Base-by-base conservation (phyloP, 2,113 vertebrate species). In the Odocoileus virginianus region DNA sequence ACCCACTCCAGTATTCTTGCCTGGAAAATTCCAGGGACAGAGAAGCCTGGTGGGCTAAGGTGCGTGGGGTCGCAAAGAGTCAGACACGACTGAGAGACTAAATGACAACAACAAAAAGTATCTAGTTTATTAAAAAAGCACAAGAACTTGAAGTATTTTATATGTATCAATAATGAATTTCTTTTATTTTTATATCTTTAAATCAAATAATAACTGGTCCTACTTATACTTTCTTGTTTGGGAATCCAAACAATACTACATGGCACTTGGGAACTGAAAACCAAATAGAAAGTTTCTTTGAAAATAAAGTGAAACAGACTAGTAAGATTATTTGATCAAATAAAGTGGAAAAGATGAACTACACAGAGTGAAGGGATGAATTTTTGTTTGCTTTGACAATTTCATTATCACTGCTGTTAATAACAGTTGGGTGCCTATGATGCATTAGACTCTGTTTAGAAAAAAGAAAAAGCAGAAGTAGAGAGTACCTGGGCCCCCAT, bases 241-340 rank as follows among this genome's bases (percentile, higher is more conserved):
- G 67, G 25, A 90, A 50, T 81, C 4, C 58, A 79, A 84, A 89
- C 6, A 87, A 50, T 50, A 55, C 2, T 7, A 19, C 2, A 40
- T 2, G 36, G 15, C 2, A 43, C 60, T 28, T 86, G 36, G 33
- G 64, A 58, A 91, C 36, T 12, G 45, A 85, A 94, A 54, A 47
- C 1, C 60, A 36, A 92, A 94, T 1, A 58, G 7, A 47, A 89
- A 86, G 4, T 83, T 76, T 61, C 83, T 95, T 60, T 92, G n/a
- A 91, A 95, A 96, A 96, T 79, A 82, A 82, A 95, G 15, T 60
- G 8, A 93, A 91, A 79, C 17, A 33, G 36, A 85, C 28, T 43
- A 85, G 47, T 87, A 81, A 95, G 67, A 82, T 57, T 61, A 88
- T 95, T 86, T 86, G 6, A 84, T 78, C n/a, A 78, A 95, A 92